Evolutionary conservation across 2,888 invertebrate species (phyloP).

Genomic region (Xanthia icteritia): DNA sequence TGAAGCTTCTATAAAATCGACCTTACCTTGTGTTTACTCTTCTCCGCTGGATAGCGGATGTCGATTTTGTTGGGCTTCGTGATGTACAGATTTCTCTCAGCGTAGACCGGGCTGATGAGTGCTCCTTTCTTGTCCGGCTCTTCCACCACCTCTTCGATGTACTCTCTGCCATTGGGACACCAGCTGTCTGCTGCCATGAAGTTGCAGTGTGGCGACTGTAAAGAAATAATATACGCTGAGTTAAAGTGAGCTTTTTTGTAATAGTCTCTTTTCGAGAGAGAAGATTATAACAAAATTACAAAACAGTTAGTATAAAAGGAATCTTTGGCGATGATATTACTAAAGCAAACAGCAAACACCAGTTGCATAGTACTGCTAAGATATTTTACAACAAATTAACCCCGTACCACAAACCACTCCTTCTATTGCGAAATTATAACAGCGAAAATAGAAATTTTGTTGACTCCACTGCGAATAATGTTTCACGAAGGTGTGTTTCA

Average conservation of each 20-base stretch:
- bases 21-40: slow-evolving; percentile 36
- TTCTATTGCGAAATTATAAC: slow-evolving; percentile 10
- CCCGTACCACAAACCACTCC: background rate
- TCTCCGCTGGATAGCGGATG: slow-evolving; percentile 44
- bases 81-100: slow-evolving; percentile 58
- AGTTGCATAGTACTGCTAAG: background rate
- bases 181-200: slow-evolving; percentile 62
- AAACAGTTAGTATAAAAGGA: background rate
- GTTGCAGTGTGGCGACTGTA: slow-evolving; percentile 72
- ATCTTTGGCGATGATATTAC: background rate
- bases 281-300: background rate
- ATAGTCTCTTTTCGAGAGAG: background rate
- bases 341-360: background rate
- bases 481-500: slow-evolving; percentile 12
- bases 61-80: slow-evolving; percentile 11
- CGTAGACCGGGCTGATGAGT: slow-evolving; percentile 61
- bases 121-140: slow-evolving; percentile 40
- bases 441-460: slow-evolving; percentile 10
- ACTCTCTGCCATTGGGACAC: slow-evolving; percentile 71
- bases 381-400: background rate
- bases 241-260: background rate
- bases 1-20: background rate
- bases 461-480: slow-evolving; percentile 10
- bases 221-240: slow-evolving; percentile 48
- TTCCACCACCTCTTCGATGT: background rate